Evolutionary conservation across 2,113 vertebrate genomes (phyloP).

Genomic region (Tympanuchus pallidicinctus): DNA sequence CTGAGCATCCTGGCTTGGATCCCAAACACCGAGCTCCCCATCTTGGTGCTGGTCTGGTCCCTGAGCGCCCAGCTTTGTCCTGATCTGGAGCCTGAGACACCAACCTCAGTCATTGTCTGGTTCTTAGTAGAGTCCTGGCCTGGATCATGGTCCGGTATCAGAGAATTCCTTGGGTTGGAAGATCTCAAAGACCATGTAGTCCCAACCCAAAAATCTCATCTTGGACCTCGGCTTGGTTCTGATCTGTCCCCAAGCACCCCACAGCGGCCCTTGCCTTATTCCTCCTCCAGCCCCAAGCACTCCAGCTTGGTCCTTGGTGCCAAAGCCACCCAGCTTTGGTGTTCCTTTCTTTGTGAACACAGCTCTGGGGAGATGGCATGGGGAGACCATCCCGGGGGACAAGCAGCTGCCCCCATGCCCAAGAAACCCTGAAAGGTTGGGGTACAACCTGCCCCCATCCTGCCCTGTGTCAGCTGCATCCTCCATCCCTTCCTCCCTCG

Average conservation of each 20-base stretch:
- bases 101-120: not conserved
- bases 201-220: not conserved
- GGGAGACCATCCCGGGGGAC: accelerated
- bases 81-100: not conserved
- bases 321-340: accelerated
- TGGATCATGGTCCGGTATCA: not conserved
- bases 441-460: not conserved
- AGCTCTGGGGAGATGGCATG: accelerated
- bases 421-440: accelerated
- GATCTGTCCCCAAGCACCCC: not conserved
- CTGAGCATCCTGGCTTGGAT: not conserved
- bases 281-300: not conserved
- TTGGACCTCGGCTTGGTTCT: not conserved
- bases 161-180: too few species aligned
- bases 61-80: not conserved
- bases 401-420: accelerated
- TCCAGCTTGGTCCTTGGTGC: not conserved
- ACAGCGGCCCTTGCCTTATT: not conserved
- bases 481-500: not conserved
- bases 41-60: not conserved
- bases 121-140: too few species aligned
- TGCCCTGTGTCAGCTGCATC: not conserved
- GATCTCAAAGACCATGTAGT: too few species aligned
- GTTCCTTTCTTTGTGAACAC: accelerated
- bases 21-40: not conserved